Conservation (phyloP, 2,888 invertebrate genomes). For the Acronicta alni region DNA sequence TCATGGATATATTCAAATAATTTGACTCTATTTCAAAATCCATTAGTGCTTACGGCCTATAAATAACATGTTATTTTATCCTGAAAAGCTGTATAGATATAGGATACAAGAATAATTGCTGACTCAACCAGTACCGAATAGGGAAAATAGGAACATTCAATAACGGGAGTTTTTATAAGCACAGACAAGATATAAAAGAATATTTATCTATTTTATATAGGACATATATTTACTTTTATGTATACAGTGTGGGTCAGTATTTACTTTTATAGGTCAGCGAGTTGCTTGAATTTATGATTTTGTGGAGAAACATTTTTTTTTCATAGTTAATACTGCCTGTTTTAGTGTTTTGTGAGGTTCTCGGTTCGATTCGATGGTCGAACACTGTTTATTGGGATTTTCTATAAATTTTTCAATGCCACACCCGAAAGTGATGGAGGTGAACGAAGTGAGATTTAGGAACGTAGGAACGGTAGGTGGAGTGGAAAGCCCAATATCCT, state of each 20-base stretch:
- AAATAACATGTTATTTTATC: slow-evolving; percentile 33
- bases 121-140: slow-evolving; percentile 22
- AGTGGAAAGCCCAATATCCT: too few species aligned
- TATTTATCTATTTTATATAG: slow-evolving; percentile 5
- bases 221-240: slow-evolving; percentile 4
- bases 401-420: too few species aligned
- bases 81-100: slow-evolving; percentile 6
- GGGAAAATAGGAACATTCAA: slow-evolving; percentile 10
- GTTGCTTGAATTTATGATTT: too few species aligned
- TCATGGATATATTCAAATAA: slow-evolving; percentile 4
- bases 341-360: too few species aligned
- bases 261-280: too few species aligned
- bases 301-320: too few species aligned
- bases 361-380: too few species aligned
- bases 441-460: too few species aligned
- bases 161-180: slow-evolving; percentile 1
- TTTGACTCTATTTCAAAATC: slow-evolving; percentile 28
- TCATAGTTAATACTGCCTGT: too few species aligned
- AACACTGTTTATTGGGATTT: too few species aligned
- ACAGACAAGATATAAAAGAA: neutral
- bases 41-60: slow-evolving; percentile 28
- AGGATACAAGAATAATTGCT: slow-evolving; percentile 9
- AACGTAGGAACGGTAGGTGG: too few species aligned
- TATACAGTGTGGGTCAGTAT: neutral
- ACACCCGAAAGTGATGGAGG: too few species aligned